phyloP scores from a whole-genome alignment of 2,888 invertebrate genomes.

The Anticlea derivata region DNA sequence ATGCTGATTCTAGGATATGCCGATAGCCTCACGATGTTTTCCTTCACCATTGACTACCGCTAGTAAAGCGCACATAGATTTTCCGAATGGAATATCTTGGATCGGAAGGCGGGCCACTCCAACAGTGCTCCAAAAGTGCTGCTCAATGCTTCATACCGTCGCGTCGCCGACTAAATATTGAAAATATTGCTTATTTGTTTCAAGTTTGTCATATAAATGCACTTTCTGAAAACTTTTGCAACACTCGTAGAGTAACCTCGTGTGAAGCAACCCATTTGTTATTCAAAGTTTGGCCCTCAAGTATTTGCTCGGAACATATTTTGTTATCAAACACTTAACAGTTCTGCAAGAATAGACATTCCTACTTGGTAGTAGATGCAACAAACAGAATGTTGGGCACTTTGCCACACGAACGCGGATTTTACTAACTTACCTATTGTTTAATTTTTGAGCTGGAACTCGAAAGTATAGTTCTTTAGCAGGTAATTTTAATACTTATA shows the following conservation, averaged over 20 bases:
- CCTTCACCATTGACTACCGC: no score
- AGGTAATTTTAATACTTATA: neutral
- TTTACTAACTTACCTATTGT: conserved; percentile 22
- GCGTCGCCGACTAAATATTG: no score
- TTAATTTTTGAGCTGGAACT: neutral
- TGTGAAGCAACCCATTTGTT: conserved; percentile 18
- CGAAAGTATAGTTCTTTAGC: neutral
- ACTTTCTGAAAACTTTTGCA: no score
- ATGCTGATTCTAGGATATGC: no score
- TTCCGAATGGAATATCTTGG: no score
- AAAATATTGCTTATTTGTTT: no score
- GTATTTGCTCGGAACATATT: conserved; percentile 24
- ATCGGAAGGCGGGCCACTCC: no score
- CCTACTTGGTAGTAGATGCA: conserved; percentile 51
- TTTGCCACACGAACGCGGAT: conserved; percentile 66
- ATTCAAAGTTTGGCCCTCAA: conserved; percentile 25
- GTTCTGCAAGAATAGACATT: conserved; percentile 32
- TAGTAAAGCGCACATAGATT: no score
- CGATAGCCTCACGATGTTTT: no score
- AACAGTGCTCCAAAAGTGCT: no score
- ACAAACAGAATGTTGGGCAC: conserved; percentile 58
- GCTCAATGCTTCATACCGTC: no score
- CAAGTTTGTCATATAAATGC: no score
- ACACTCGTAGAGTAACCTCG: conserved; percentile 8
- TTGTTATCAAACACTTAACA: conserved; percentile 28